A percentile compares a stretch with the other conserved stretches of the same genome.
phyloP scores from a whole-genome alignment of 2,888 invertebrate genomes.

The Dicyrtomina minuta region DNA sequence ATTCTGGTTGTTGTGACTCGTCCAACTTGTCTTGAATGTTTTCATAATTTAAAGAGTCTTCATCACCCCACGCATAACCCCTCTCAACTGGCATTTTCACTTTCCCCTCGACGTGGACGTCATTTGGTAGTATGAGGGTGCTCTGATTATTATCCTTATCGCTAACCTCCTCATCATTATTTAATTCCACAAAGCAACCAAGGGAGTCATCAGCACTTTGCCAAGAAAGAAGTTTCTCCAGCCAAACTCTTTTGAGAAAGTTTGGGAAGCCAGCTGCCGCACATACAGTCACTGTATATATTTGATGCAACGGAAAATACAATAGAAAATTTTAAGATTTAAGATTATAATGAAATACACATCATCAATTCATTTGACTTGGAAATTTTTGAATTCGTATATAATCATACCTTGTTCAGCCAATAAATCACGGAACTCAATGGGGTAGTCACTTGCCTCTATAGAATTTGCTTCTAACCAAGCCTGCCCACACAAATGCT shows the following conservation, averaged over 20 bases:
- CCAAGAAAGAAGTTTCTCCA: slow-evolving; percentile 57
- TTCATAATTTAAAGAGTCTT: no score
- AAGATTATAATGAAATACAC: no score
- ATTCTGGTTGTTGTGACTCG: no score
- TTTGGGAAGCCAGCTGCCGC: slow-evolving; percentile 60
- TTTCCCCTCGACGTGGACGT: not conserved
- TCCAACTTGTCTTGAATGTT: no score
- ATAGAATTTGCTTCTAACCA: slow-evolving; percentile 47
- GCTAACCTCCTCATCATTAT: not conserved
- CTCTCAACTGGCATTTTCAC: no score
- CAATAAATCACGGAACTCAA: slow-evolving; percentile 42
- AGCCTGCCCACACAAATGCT: slow-evolving; percentile 42
- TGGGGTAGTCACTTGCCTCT: slow-evolving; percentile 38
- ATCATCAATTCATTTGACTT: no score
- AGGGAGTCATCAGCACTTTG: slow-evolving; percentile 46
- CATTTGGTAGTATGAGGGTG: not conserved
- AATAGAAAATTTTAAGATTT: no score
- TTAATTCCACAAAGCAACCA: slow-evolving; percentile 9
- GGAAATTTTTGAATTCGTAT: no score
- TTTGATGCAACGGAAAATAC: no score
- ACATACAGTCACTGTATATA: slow-evolving; percentile 60
- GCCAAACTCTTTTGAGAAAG: slow-evolving; percentile 57
- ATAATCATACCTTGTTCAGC: slow-evolving; percentile 47
- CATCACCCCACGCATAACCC: no score
- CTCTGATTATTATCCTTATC: not conserved